Conservation (phyloP, 2,113 vertebrate genomes). For the Eulemur macaco region DNA sequence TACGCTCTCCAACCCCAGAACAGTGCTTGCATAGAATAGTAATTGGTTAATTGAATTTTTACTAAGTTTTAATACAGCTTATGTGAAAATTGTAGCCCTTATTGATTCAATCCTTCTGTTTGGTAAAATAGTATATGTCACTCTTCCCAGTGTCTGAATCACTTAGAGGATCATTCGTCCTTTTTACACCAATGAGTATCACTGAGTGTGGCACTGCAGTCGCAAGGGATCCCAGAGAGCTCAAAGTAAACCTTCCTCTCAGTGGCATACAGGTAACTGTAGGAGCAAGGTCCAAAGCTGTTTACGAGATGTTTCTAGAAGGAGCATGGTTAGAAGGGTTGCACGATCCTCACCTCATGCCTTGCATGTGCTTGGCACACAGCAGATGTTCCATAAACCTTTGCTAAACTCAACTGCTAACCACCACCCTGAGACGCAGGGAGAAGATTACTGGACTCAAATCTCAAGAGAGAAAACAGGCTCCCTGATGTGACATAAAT, state of each 20-base stretch:
- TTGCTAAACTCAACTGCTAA: background rate
- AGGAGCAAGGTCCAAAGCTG: background rate
- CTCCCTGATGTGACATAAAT: background rate
- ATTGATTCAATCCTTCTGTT: background rate
- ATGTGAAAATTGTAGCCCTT: background rate
- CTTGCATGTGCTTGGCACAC: background rate
- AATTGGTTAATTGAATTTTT: background rate
- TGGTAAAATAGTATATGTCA: background rate
- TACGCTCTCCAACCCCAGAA: background rate
- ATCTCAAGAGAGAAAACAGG: slow-evolving; percentile 19
- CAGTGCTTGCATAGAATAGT: background rate
- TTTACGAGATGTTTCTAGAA: background rate
- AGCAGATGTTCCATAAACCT: background rate
- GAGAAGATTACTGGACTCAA: background rate
- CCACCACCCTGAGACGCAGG: background rate
- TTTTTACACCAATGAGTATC: background rate
- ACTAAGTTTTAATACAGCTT: background rate
- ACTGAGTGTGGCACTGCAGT: background rate
- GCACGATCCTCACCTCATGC: background rate
- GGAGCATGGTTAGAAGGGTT: background rate
- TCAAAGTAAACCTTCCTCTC: background rate
- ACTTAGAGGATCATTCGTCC: background rate
- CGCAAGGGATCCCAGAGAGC: background rate
- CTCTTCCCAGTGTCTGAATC: background rate
- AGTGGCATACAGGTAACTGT: background rate